These are phyloP conservation scores for Carollia perspicillata DNA, from an alignment of 2,113 vertebrate genomes.

Conservation along the genomic window DNA sequence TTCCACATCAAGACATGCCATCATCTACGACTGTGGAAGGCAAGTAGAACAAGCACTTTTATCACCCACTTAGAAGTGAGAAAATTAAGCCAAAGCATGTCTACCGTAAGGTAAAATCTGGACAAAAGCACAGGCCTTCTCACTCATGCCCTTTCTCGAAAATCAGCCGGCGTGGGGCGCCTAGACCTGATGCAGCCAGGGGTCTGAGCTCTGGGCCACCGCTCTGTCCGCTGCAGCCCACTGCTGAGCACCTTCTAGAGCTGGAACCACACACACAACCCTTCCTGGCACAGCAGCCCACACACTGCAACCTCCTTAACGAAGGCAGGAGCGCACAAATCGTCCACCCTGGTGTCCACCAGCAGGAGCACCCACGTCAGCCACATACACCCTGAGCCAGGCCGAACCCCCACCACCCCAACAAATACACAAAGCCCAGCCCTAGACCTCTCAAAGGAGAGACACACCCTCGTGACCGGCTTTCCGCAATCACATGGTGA, in stretches of 20 bases:
- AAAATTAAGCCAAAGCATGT: background rate
- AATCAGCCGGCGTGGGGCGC: background rate
- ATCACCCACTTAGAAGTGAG: background rate
- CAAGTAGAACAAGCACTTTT: background rate
- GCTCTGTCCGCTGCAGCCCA: background rate
- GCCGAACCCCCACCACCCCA: background rate
- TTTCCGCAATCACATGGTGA: background rate
- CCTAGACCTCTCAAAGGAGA: background rate
- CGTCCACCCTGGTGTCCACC: background rate
- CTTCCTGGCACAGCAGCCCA: background rate
- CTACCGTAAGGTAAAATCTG: background rate
- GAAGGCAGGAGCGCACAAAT: background rate
- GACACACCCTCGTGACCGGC: background rate
- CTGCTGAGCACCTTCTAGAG: background rate
- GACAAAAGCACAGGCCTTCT: background rate
- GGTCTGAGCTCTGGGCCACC: background rate
- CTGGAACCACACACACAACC: background rate
- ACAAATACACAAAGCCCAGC: background rate
- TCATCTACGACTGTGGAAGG: background rate
- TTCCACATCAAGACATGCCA: background rate
- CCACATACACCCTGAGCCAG: fast-evolving
- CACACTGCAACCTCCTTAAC: background rate
- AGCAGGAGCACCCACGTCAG: background rate
- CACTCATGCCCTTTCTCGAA: background rate
- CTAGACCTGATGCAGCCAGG: background rate